These are phyloP conservation scores for Seriola quinqueradiata DNA, from an alignment of 2,113 vertebrate genomes.

Conservation along the genomic window DNA sequence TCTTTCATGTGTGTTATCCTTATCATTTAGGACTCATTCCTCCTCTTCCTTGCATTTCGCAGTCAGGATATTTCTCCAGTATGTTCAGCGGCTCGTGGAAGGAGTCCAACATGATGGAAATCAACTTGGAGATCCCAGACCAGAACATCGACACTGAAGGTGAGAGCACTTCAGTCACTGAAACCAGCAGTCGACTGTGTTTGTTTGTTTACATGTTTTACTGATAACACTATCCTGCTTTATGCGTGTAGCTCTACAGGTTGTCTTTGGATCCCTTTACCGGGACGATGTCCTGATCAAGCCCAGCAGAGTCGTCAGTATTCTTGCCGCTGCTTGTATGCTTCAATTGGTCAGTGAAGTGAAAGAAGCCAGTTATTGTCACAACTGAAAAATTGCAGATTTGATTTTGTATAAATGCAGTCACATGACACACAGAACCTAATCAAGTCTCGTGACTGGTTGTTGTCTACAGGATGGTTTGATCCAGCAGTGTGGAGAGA, in stretches of 20 bases:
- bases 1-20: background rate
- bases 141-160: conserved; percentile 98
- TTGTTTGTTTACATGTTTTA: background rate
- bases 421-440: background rate
- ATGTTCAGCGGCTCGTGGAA: conserved; percentile 99
- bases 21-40: background rate
- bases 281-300: conserved; percentile 97
- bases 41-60: conserved; percentile 23
- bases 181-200: background rate
- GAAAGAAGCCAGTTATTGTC: background rate
- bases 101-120: conserved; percentile 95
- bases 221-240: background rate
- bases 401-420: background rate
- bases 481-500: conserved; percentile 97
- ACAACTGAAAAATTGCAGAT: background rate
- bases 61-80: conserved; percentile 99
- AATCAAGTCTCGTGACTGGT: conserved; percentile 20
- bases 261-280: conserved; percentile 97
- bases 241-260: conserved; percentile 88
- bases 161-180: conserved; percentile 70
- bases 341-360: conserved; percentile 92
- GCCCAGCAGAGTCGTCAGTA: conserved; percentile 93
- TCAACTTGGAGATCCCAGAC: conserved; percentile 97
- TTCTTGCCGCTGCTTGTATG: conserved; percentile 97
- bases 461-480: conserved; percentile 89